phyloP scores from a whole-genome alignment of 2,888 invertebrate genomes.

The Phalera bucephala region DNA sequence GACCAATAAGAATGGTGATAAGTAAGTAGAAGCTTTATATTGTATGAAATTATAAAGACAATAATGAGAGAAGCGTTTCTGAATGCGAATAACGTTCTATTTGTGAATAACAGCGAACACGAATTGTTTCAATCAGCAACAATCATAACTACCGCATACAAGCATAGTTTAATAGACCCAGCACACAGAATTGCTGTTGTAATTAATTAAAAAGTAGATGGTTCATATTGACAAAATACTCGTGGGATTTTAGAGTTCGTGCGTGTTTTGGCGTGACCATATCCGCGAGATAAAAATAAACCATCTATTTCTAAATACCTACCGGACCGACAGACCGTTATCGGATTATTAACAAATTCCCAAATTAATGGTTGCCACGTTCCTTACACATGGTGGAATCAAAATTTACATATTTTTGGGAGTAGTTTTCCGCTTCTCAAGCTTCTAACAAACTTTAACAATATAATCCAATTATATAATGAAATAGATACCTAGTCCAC shows the following conservation, averaged over 20 bases:
- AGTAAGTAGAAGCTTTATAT: conserved; percentile 29
- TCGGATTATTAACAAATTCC: too few species aligned
- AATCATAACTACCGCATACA: conserved; percentile 8
- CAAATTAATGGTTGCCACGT: too few species aligned
- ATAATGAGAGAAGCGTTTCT: too few species aligned
- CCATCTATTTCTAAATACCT: conserved; percentile 4
- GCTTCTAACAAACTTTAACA: too few species aligned
- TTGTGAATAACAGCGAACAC: conserved; percentile 19
- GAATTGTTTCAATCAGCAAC: conserved; percentile 25
- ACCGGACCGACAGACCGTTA: too few species aligned
- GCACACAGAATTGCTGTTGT: conserved; percentile 3
- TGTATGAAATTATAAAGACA: neutral
- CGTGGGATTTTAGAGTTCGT: neutral
- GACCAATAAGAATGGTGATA: conserved; percentile 29
- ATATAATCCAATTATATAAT: too few species aligned
- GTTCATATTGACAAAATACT: too few species aligned
- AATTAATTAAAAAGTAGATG: conserved; percentile 12
- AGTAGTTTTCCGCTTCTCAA: too few species aligned
- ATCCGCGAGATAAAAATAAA: conserved; percentile 26
- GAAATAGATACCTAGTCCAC: too few species aligned
- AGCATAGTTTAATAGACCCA: conserved; percentile 6
- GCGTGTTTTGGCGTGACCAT: conserved; percentile 4
- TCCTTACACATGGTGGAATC: too few species aligned
- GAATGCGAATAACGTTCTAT: too few species aligned
- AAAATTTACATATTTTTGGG: too few species aligned